phyloP scores from a whole-genome alignment of 2,888 invertebrate species.

The Tetranychus piercei region DNA sequence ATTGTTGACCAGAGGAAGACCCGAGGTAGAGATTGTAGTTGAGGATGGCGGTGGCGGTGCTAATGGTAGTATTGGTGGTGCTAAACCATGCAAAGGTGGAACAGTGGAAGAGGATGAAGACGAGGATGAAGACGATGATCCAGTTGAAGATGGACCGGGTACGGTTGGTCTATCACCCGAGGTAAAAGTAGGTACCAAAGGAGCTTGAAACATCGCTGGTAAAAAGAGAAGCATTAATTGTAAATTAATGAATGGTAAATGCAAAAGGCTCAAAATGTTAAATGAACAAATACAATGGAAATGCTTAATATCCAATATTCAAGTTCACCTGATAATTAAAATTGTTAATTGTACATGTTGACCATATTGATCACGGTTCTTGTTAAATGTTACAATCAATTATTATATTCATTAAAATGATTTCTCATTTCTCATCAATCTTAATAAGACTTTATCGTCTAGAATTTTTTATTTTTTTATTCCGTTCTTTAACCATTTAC shows the following conservation, averaged over 20 bases:
- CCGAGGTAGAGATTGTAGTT: neutral
- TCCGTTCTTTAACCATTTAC: neutral
- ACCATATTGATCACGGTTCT: neutral
- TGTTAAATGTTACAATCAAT: neutral
- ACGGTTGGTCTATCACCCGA: neutral
- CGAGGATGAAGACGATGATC: neutral
- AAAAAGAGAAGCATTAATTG: neutral
- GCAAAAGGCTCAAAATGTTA: neutral
- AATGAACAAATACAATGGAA: neutral
- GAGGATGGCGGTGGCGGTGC: neutral
- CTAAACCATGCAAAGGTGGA: too few species aligned
- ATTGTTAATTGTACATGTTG: neutral
- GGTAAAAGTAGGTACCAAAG: slow-evolving; percentile 5
- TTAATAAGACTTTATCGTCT: neutral
- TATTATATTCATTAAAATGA: neutral
- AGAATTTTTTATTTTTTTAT: neutral
- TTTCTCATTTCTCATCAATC: neutral
- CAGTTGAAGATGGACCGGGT: neutral
- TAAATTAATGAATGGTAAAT: neutral
- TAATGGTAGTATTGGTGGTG: neutral
- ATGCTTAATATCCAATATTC: neutral
- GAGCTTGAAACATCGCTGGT: neutral
- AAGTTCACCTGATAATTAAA: neutral
- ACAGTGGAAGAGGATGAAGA: neutral
- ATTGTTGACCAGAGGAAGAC: neutral